Conservation (phyloP, 2,797 vertebrate genomes). For the Clarias laeviceps region DNA sequence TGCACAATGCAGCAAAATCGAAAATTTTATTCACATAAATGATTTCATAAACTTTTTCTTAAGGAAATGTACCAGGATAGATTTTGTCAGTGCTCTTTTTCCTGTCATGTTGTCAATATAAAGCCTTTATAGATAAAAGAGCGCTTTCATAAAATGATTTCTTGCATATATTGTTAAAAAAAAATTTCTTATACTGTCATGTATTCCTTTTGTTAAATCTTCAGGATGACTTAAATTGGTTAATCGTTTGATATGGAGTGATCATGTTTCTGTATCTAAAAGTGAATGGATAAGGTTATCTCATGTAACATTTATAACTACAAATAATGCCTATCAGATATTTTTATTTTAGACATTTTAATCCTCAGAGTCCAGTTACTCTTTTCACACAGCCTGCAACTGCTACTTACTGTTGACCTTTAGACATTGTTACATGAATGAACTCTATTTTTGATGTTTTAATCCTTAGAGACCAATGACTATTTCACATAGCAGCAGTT, state of each 20-base stretch:
- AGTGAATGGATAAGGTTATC: not conserved
- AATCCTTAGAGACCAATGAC: not conserved
- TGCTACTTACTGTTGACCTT: not conserved
- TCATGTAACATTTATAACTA: not conserved
- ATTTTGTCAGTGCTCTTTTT: not conserved
- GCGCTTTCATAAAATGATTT: not conserved
- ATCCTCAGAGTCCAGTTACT: not conserved
- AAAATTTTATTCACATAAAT: not conserved
- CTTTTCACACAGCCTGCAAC: not conserved
- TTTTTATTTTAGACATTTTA: slow-evolving; percentile 1
- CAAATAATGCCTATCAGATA: not conserved
- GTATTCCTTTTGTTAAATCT: not conserved
- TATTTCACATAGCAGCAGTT: not conserved
- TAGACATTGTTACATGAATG: not conserved
- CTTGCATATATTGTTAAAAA: not conserved
- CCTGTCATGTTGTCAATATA: not conserved
- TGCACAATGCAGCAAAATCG: not conserved
- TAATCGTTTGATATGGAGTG: not conserved
- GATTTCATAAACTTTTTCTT: not conserved
- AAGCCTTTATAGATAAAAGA: not conserved
- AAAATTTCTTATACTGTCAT: not conserved
- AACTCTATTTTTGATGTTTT: not conserved
- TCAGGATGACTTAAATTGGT: not conserved
- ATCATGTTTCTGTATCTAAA: not conserved
- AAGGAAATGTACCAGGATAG: not conserved